Base-by-base conservation (phyloP, 2,797 vertebrate species). In the Acanthurus lineatus region DNA sequence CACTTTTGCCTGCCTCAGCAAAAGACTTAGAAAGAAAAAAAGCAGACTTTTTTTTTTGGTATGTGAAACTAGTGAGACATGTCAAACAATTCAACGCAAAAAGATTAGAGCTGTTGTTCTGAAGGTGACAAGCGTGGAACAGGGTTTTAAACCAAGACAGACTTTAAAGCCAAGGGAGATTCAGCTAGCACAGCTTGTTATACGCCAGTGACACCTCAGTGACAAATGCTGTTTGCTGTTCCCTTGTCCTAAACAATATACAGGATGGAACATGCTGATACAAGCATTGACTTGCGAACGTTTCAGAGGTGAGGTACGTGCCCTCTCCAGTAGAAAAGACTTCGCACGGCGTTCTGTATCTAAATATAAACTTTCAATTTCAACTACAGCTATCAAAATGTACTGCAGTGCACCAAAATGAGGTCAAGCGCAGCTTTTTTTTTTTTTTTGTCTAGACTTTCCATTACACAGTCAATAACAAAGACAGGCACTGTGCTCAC, bases 401-500 rank as follows among this genome's bases (percentile, higher is more conserved):
- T 56, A 54, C 86, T 82, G 84, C 85, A 76, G 61, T 79, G 83
- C 82, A 69, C 64, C 72, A 83, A 90, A 88, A 80, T 15, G 62
- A 91, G 89, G 85, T 89, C 89, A 90, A 86, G 84, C 82, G 70
- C 78, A 73, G 64, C 20, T 56, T 47, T 17, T 45, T 54, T 54
- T 45, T 54, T 54, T 45, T 86, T 86, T 90, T 86, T 79, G 68
- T 87, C 81, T 82, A 63, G 86, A 76, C 77, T 76, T 81, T 87
- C 81, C 84, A 73, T 90, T 74, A 85, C 84, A 86, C 76, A 86
- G 91, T 91, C 89, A 62, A 89, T 91, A 89, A 69, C 81, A 81
- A 81, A 89, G 73, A 60, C 52, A 86, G 81, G 57, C 69, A 47
- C 78, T 22, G 79, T 63, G 76, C 87, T 91, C 78, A 56, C 67